A percentile compares a stretch with the other conserved stretches of the same genome.
Conservation (phyloP, 92 coral and sea anemone genomes). For the Bergia sp. region DNA sequence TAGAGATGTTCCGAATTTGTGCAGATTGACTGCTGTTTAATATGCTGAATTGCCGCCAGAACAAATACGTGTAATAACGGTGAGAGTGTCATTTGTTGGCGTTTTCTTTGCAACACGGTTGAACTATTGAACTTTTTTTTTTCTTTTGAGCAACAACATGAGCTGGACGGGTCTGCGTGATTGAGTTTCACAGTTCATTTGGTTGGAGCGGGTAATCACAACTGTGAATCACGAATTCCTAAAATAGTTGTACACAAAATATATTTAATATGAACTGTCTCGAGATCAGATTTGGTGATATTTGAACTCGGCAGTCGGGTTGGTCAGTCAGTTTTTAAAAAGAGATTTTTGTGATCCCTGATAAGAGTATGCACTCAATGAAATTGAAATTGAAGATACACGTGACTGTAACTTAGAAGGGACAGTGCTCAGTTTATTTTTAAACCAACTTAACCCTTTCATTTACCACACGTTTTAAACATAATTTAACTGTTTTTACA, state of each 20-base stretch:
- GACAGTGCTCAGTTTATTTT: no score
- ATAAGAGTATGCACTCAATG: background rate
- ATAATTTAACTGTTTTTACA: no score
- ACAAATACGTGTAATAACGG: no score
- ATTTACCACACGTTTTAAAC: no score
- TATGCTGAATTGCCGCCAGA: no score
- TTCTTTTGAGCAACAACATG: background rate
- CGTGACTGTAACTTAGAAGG: no score
- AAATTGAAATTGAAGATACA: background rate
- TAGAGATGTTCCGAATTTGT: no score
- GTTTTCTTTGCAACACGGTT: background rate
- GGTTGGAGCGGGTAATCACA: background rate
- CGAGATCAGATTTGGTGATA: background rate
- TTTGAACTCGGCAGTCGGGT: background rate
- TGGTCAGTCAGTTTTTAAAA: background rate
- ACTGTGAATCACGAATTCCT: constrained; percentile 1
- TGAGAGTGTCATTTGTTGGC: no score
- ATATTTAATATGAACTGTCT: background rate
- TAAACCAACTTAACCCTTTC: no score
- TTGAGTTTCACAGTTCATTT: background rate
- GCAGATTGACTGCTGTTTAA: no score
- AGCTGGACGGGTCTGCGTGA: background rate
- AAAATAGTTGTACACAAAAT: background rate
- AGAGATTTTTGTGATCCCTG: background rate
- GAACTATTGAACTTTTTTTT: background rate